Evolutionary conservation across 1,140 invertebrate genomes (phyloP).

Genomic region (Tribolium castaneum): DNA sequence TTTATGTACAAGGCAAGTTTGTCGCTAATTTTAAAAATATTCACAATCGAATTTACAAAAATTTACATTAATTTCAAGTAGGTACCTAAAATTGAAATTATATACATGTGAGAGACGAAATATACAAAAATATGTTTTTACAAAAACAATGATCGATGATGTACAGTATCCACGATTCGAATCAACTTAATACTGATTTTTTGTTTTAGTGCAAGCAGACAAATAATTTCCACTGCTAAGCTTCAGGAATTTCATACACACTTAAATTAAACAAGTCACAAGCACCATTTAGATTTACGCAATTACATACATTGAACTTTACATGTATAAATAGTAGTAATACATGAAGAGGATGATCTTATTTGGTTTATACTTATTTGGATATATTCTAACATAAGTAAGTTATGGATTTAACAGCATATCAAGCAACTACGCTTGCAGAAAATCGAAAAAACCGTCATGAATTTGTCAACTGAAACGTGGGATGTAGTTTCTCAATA

Average conservation of each 20-base stretch:
- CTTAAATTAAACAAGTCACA: slow-evolving; percentile 50
- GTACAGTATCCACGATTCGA: slow-evolving; percentile 50
- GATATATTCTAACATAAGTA: slow-evolving; percentile 48
- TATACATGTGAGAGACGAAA: slow-evolving; percentile 45
- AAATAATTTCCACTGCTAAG: slow-evolving; percentile 46
- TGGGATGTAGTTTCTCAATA: slow-evolving; percentile 18
- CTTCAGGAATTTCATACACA: slow-evolving; percentile 44
- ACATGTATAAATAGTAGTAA: slow-evolving; percentile 50
- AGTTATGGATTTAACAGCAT: slow-evolving; percentile 45
- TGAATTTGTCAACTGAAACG: neutral
- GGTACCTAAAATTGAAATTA: slow-evolving; percentile 52
- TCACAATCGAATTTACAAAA: slow-evolving; percentile 57
- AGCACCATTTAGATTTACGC: slow-evolving; percentile 52
- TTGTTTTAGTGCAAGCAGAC: slow-evolving; percentile 51
- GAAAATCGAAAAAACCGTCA: neutral
- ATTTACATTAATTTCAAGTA: slow-evolving; percentile 49
- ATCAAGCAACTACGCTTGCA: slow-evolving; percentile 34
- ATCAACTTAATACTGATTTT: slow-evolving; percentile 56
- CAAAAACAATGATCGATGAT: slow-evolving; percentile 52
- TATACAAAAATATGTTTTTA: slow-evolving; percentile 48
- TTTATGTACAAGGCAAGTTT: slow-evolving; percentile 56
- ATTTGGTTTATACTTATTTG: slow-evolving; percentile 53
- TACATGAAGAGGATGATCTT: slow-evolving; percentile 43
- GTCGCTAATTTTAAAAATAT: slow-evolving; percentile 46
- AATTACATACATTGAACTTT: slow-evolving; percentile 52